These are phyloP conservation scores for Apotomis capreana DNA, from an alignment of 2,888 invertebrate species.

Conservation along the genomic window DNA sequence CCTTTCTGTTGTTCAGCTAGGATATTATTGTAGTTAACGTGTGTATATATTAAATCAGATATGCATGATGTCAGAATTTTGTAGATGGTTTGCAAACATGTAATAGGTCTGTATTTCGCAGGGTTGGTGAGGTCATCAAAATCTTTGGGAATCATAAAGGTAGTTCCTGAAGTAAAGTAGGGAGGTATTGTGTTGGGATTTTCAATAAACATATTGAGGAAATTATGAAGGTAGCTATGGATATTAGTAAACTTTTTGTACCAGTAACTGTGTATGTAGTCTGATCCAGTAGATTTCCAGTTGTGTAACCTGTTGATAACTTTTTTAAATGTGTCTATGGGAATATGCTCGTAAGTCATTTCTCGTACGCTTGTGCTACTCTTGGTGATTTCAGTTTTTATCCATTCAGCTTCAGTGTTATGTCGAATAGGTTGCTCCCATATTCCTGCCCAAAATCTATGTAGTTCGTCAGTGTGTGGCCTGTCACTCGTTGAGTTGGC, in stretches of 20 bases:
- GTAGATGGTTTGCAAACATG: constrained; percentile 50
- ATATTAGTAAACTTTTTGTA: constrained; percentile 44
- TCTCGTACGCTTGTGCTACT: background rate
- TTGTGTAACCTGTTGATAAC: constrained; percentile 39
- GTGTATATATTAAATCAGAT: too few species aligned
- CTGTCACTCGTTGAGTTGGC: too few species aligned
- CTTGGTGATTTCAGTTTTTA: constrained; percentile 1
- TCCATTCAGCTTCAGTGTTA: constrained; percentile 41
- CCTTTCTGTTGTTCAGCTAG: too few species aligned
- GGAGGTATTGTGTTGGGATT: constrained; percentile 33
- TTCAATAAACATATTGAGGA: constrained; percentile 41
- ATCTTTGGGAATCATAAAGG: constrained; percentile 46
- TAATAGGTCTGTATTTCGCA: too few species aligned
- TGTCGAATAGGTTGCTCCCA: constrained; percentile 37
- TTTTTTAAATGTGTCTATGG: constrained; percentile 31
- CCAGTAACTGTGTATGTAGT: constrained; percentile 45
- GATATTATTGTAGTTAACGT: too few species aligned
- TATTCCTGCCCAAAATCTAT: too few species aligned
- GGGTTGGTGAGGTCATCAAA: constrained; percentile 38
- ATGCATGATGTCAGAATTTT: too few species aligned
- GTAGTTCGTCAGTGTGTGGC: too few species aligned
- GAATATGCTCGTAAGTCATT: constrained; percentile 40
- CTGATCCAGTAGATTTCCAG: constrained; percentile 44
- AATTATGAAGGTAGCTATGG: constrained; percentile 30
- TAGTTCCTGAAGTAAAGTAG: constrained; percentile 43